Conservation (phyloP, 2,888 invertebrate genomes). For the Leucophenga montana region DNA sequence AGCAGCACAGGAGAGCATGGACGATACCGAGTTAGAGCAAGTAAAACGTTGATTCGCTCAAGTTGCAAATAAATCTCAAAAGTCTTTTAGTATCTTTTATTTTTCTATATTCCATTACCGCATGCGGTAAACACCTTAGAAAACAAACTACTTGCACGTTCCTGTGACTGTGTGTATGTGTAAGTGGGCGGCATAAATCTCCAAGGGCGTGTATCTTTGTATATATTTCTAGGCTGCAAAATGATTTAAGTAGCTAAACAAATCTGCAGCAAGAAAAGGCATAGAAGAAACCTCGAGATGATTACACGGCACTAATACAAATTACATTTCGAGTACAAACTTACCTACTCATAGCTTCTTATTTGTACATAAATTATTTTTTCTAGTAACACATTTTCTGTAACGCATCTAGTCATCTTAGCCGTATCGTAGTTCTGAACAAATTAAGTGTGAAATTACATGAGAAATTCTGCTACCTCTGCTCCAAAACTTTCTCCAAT, state of each 20-base stretch:
- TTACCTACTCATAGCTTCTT: not conserved
- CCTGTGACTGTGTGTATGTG: not conserved
- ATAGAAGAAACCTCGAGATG: not conserved
- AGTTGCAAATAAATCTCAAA: constrained; percentile 21
- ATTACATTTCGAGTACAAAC: not conserved
- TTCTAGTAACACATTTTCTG: not conserved
- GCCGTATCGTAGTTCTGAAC: not conserved
- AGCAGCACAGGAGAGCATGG: not conserved
- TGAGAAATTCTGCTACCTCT: not conserved
- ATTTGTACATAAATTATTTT: not conserved
- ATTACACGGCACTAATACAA: constrained; percentile 12
- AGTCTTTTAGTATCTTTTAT: constrained; percentile 6
- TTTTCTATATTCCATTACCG: no score
- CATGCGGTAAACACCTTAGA: constrained; percentile 16
- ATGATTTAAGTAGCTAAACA: constrained; percentile 21
- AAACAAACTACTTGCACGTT: not conserved
- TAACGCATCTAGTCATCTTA: not conserved
- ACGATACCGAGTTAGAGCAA: not conserved
- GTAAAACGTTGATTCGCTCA: not conserved
- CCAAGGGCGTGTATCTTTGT: not conserved
- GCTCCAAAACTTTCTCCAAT: no score
- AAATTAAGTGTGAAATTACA: constrained; percentile 23
- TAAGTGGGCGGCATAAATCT: constrained; percentile 8
- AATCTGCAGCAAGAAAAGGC: not conserved
- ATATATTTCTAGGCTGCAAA: not conserved